Evolutionary conservation across 1,140 invertebrate species (phyloP).

Genomic region (Trinorchestia longiramus): DNA sequence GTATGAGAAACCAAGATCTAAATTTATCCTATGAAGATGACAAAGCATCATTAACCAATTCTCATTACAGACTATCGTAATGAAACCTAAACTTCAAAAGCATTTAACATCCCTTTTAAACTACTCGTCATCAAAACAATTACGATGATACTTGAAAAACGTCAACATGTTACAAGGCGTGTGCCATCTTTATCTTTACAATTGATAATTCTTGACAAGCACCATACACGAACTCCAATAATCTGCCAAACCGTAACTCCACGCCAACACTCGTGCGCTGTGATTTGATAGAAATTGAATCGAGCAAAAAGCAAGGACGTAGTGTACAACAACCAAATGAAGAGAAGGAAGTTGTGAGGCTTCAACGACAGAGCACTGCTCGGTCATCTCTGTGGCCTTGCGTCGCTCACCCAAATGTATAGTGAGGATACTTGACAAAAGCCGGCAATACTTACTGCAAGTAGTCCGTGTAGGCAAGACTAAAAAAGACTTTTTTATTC

Average conservation of each 20-base stretch:
- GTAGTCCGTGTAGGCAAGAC: too few relatives aligned
- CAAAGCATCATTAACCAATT: background rate
- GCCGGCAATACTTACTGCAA: too few relatives aligned
- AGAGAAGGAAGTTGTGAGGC: background rate
- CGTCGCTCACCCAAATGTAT: background rate
- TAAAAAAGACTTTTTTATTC: too few relatives aligned
- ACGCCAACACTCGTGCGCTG: too few relatives aligned
- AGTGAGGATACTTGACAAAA: too few relatives aligned
- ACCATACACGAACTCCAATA: background rate
- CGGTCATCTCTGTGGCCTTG: conserved; percentile 1
- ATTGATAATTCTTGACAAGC: background rate
- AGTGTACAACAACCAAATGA: background rate
- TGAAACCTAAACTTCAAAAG: background rate
- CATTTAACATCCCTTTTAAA: background rate
- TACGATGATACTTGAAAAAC: background rate
- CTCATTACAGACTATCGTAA: background rate
- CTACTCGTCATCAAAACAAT: background rate
- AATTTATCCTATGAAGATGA: background rate
- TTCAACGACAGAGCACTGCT: background rate
- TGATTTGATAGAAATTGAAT: background rate
- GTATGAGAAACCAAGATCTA: background rate
- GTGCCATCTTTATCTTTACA: background rate
- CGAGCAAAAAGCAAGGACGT: background rate
- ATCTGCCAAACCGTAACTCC: too few relatives aligned
- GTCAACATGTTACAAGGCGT: background rate